phyloP scores from a whole-genome alignment of 2,888 invertebrate species.

The Heliconius ethilla region DNA sequence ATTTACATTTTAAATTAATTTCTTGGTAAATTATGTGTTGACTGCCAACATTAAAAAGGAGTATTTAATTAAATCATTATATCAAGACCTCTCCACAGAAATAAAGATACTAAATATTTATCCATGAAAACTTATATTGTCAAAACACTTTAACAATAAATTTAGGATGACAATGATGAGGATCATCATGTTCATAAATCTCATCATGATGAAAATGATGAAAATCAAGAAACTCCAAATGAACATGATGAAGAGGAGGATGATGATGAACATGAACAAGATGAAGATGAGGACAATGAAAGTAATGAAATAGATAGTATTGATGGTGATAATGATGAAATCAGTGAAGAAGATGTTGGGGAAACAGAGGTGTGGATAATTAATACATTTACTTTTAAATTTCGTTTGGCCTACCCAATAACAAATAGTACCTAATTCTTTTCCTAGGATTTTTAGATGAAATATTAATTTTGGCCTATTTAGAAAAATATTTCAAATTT shows the following conservation, averaged over 20 bases:
- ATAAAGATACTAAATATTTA: background rate
- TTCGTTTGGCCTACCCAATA: background rate
- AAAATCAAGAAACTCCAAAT: conserved; percentile 50
- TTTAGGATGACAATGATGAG: conserved; percentile 50
- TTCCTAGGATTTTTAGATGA: background rate
- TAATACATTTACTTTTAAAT: background rate
- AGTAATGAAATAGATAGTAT: conserved; percentile 48
- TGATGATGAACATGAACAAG: conserved; percentile 51
- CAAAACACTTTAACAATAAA: conserved; percentile 12
- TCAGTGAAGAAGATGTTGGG: conserved; percentile 45
- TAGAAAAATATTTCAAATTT: background rate
- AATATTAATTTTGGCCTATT: background rate
- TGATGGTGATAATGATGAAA: conserved; percentile 51
- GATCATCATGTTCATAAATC: conserved; percentile 60
- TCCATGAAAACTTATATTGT: background rate
- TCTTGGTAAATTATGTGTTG: background rate
- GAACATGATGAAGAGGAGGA: conserved; percentile 52
- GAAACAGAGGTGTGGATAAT: conserved; percentile 42
- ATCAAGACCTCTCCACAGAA: background rate
- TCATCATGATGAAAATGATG: conserved; percentile 53
- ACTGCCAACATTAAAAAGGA: background rate
- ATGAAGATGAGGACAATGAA: conserved; percentile 49
- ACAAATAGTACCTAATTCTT: background rate
- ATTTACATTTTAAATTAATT: background rate
- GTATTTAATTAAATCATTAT: background rate